A percentile compares a stretch with the other conserved stretches of the same genome.
phyloP scores from a whole-genome alignment of 2,113 vertebrate species.

The Scatophagus argus region DNA sequence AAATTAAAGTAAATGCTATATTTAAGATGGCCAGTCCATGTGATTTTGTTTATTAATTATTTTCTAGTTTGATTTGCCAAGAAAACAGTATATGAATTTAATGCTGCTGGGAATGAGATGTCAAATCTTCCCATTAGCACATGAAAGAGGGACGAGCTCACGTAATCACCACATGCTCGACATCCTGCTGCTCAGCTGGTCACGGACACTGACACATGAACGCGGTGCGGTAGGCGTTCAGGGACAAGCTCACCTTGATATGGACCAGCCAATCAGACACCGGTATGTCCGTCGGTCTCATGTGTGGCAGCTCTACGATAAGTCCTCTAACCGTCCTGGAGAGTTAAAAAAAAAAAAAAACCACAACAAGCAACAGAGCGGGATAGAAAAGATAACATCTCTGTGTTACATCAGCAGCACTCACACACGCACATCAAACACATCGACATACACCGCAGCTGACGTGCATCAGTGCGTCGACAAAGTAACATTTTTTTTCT shows the following conservation, averaged over 20 bases:
- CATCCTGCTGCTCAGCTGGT: neutral
- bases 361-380: neutral
- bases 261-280: conserved; percentile 51
- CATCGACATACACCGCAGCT: neutral
- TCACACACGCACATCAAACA: conserved; percentile 11
- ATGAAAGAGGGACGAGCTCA: neutral
- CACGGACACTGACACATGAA: conserved; percentile 20
- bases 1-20: neutral
- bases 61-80: neutral
- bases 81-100: neutral
- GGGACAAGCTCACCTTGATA: conserved; percentile 63
- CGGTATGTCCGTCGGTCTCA: conserved; percentile 12
- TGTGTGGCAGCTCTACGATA: conserved; percentile 20
- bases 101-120: neutral
- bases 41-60: neutral
- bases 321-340: neutral
- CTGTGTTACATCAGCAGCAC: conserved; percentile 12
- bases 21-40: neutral
- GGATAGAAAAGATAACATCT: conserved; percentile 1
- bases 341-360: too few relatives aligned
- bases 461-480: too few relatives aligned
- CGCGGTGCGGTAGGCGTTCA: conserved; percentile 1
- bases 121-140: conserved; percentile 2
- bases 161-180: neutral
- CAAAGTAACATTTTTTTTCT: too few relatives aligned